Evolutionary conservation across 1,140 invertebrate genomes (phyloP).

Genomic region (Orius laevigatus): DNA sequence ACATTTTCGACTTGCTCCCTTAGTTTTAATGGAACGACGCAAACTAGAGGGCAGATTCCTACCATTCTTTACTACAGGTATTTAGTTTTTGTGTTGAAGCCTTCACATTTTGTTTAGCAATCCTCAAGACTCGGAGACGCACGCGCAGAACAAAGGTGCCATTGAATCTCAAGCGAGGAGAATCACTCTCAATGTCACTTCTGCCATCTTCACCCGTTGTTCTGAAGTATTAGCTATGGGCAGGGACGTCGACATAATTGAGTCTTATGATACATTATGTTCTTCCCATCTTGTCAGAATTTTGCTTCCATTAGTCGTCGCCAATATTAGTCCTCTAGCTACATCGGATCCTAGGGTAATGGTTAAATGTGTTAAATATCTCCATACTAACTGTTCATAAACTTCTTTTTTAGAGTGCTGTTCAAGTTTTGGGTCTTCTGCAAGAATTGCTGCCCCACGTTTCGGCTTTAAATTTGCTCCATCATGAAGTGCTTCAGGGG

Average conservation of each 20-base stretch:
- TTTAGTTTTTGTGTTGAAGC: neutral
- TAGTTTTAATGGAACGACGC: slow-evolving; percentile 88
- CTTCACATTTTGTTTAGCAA: slow-evolving; percentile 29
- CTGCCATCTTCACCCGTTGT: slow-evolving; percentile 52
- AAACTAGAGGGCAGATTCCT: slow-evolving; percentile 86
- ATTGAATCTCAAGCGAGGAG: slow-evolving; percentile 54
- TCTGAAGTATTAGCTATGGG: slow-evolving; percentile 54
- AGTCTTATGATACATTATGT: slow-evolving; percentile 35
- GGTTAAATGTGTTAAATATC: slow-evolving; percentile 5
- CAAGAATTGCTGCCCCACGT: slow-evolving; percentile 83
- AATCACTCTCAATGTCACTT: slow-evolving; percentile 51
- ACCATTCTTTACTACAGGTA: slow-evolving; percentile 75
- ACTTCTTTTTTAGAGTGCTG: slow-evolving; percentile 53
- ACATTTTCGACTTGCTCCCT: slow-evolving; percentile 82
- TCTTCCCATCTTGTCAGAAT: slow-evolving; percentile 51
- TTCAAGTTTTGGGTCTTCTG: slow-evolving; percentile 77
- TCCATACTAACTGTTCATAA: neutral
- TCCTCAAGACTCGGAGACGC: slow-evolving; percentile 43
- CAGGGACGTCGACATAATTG: slow-evolving; percentile 41
- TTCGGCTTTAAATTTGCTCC: slow-evolving; percentile 60
- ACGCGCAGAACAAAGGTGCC: slow-evolving; percentile 44
- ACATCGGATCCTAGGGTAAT: slow-evolving; percentile 62
- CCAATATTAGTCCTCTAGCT: slow-evolving; percentile 64
- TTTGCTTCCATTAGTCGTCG: slow-evolving; percentile 58
- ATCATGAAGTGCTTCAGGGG: slow-evolving; percentile 23